Percentiles rank a stretch among this genome's conserved stretches.
These are phyloP conservation scores for Hirundo rustica DNA, from an alignment of 2,797 vertebrate species.

Conservation along the genomic window DNA sequence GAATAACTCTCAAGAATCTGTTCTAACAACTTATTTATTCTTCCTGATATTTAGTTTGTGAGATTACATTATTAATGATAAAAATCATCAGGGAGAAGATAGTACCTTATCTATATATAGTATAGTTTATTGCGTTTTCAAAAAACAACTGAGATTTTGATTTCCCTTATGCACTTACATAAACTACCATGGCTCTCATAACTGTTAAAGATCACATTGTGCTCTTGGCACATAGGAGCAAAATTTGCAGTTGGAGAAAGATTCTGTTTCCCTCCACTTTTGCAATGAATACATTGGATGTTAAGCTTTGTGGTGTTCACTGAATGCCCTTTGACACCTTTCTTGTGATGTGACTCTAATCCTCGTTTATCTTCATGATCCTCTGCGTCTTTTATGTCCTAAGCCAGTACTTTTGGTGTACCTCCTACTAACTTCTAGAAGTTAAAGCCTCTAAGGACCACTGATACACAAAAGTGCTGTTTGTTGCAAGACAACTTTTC, in stretches of 20 bases:
- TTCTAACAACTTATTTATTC: conserved; percentile 47
- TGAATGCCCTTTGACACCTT: neutral
- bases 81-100: conserved; percentile 36
- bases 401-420: neutral
- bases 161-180: neutral
- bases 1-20: conserved; percentile 30
- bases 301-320: neutral
- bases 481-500: neutral
- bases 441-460: neutral
- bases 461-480: neutral
- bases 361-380: neutral
- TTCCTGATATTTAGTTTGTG: conserved; percentile 34
- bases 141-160: neutral
- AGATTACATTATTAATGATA: conserved; percentile 23
- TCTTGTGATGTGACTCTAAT: neutral
- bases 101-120: neutral
- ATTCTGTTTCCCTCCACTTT: neutral
- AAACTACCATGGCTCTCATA: neutral
- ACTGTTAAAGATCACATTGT: neutral
- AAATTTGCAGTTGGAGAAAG: neutral
- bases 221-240: neutral
- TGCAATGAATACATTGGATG: neutral
- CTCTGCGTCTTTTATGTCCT: neutral
- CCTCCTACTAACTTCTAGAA: neutral
- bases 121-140: conserved; percentile 25